Conservation (phyloP, 2,888 invertebrate genomes). For the Thymelicus acteon region DNA sequence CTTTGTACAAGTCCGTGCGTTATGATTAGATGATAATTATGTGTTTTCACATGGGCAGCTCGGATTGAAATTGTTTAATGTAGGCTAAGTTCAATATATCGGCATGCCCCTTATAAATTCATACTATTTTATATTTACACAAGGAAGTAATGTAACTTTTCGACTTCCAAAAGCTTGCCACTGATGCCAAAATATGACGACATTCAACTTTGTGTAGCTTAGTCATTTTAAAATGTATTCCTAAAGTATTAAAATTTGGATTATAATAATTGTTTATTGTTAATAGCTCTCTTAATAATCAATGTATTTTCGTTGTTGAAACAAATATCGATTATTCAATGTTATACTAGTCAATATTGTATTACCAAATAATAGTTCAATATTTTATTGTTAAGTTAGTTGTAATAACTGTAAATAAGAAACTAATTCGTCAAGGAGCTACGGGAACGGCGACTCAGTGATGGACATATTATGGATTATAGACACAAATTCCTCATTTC, state of each 20-base stretch:
- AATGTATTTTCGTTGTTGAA: slow-evolving; percentile 11
- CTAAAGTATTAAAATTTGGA: slow-evolving; percentile 8
- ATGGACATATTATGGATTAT: too few relatives aligned
- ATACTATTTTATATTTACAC: not conserved
- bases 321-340: slow-evolving; percentile 24
- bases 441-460: not conserved
- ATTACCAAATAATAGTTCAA: slow-evolving; percentile 42
- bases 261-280: slow-evolving; percentile 8
- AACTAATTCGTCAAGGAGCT: not conserved
- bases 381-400: slow-evolving; percentile 14
- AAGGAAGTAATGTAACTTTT: not conserved
- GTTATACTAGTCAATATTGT: slow-evolving; percentile 46
- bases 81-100: not conserved
- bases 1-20: slow-evolving; percentile 8
- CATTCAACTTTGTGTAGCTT: not conserved
- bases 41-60: slow-evolving; percentile 4
- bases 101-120: not conserved
- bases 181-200: slow-evolving; percentile 26
- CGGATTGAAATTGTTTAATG: not conserved
- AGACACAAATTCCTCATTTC: too few relatives aligned
- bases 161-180: slow-evolving; percentile 13
- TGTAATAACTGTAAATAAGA: slow-evolving; percentile 11
- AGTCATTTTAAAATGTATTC: slow-evolving; percentile 13
- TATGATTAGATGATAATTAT: not conserved
- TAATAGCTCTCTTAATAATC: slow-evolving; percentile 8